Base-by-base conservation (phyloP, 2,113 vertebrate species). In the Nerophis ophidion region DNA sequence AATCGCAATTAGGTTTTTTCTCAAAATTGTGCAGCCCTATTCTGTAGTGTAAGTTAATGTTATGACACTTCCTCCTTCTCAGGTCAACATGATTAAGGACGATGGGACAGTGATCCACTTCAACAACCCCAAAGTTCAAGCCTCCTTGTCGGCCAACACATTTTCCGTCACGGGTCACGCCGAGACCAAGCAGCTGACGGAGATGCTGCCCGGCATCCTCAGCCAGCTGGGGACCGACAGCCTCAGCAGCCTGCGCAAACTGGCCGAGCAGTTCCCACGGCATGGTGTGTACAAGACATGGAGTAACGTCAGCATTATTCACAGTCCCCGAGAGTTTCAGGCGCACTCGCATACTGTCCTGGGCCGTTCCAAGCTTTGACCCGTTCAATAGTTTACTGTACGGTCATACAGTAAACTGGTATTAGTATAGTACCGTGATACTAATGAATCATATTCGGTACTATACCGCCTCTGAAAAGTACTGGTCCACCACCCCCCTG, bases 41-140 rank as follows among this genome's bases (percentile, higher is more conserved):
- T 5, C 16, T 55, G 33, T 52, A 33, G 33, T 14, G 5, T 36
- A 44, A 11, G 2, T 44, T 44, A 11, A 44, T 11, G 40, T 11
- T 44, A 3, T 44, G 40, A 44, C 3, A 44, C 40, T 12, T 44
- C 40, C 10, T 10, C 5, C 0, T 17, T 19, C 16, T 56, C 82
- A 98, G 97, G 97, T 99, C 84, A 98, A 99, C 81, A 99, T 98
- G 96, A 98, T 99, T 71, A 99, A 97, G 89, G 95, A 98, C 19
- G 97, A 98, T 54, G 97, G 97, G 46, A 98, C 94, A 7, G 97
- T 98, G 87, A 98, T 99, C 89, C 96, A 99, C 87, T 99, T 98
- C 91, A 99, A 99, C 86, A 99, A 98, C 77, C 97, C 96, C 77
- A 99, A 98, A 90, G 97, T 98, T 76, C 95, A 98, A 67, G 97